Evolutionary conservation across 1,140 invertebrate species (phyloP).

Genomic region (Panagrolaimus sp.): DNA sequence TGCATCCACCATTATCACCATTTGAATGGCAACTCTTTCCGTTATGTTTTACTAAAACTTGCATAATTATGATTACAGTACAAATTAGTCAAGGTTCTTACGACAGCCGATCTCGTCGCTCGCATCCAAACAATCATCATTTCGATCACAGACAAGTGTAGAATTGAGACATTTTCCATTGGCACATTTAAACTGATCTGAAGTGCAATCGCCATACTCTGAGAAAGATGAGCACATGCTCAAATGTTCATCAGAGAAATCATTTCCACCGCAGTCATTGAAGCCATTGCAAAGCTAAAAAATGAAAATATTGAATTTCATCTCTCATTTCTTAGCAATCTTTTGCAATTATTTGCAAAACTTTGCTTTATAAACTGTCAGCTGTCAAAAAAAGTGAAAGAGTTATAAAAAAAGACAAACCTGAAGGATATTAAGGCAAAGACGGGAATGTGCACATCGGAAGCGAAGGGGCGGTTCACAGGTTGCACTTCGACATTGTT

Average conservation of each 20-base stretch:
- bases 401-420: not conserved
- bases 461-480: slow-evolving; percentile 58
- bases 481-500: slow-evolving; percentile 48
- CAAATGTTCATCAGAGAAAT: slow-evolving; percentile 51
- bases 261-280: slow-evolving; percentile 55
- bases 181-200: slow-evolving; percentile 67
- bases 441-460: slow-evolving; percentile 53
- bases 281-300: slow-evolving; percentile 50
- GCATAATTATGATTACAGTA: not conserved
- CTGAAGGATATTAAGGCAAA: slow-evolving; percentile 55
- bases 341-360: too few relatives aligned
- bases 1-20: slow-evolving; percentile 56
- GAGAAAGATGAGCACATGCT: slow-evolving; percentile 59
- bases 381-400: slow-evolving; percentile 4
- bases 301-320: not conserved
- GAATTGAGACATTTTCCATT: slow-evolving; percentile 78
- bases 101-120: slow-evolving; percentile 75
- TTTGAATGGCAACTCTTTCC: slow-evolving; percentile 53
- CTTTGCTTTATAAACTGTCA: not conserved
- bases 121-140: slow-evolving; percentile 90
- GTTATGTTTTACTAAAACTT: slow-evolving; percentile 50
- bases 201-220: slow-evolving; percentile 61
- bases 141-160: slow-evolving; percentile 87
- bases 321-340: not conserved
- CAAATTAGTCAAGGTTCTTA: slow-evolving; percentile 26